phyloP scores from a whole-genome alignment of 2,888 invertebrate species.

The Stegana nigrithorax region DNA sequence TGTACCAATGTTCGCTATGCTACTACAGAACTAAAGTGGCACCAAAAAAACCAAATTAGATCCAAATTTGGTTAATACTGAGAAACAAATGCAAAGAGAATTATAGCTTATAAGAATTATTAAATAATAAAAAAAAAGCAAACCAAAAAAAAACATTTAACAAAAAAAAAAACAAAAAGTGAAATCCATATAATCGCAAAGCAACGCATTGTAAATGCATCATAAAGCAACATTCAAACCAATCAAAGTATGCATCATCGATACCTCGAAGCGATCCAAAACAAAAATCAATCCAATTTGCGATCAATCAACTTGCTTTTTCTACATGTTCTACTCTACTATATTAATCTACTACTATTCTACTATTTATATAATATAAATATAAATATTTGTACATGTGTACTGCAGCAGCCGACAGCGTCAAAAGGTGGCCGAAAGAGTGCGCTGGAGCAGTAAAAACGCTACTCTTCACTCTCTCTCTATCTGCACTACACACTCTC shows the following conservation, averaged over 20 bases:
- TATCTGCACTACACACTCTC: too few species aligned
- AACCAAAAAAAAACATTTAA: constrained; percentile 49
- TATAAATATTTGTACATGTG: constrained; percentile 60
- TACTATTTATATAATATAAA: constrained; percentile 51
- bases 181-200: constrained; percentile 21
- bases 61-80: constrained; percentile 56
- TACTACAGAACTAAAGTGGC: constrained; percentile 57
- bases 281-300: constrained; percentile 38
- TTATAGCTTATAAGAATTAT: constrained; percentile 64
- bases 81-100: constrained; percentile 66
- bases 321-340: constrained; percentile 48
- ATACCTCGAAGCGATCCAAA: constrained; percentile 41
- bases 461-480: too few species aligned
- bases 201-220: constrained; percentile 50
- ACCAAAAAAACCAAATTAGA: constrained; percentile 46
- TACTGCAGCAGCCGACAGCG: constrained; percentile 67
- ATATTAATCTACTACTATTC: constrained; percentile 44
- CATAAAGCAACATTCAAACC: constrained; percentile 27
- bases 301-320: constrained; percentile 56
- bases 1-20: too few species aligned
- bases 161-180: constrained; percentile 25
- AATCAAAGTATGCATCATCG: constrained; percentile 30
- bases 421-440: constrained; percentile 67
- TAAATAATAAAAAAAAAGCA: constrained; percentile 50
- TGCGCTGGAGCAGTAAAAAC: constrained; percentile 68